phyloP scores from a whole-genome alignment of 2,113 vertebrate genomes.

The Suricata suricatta region DNA sequence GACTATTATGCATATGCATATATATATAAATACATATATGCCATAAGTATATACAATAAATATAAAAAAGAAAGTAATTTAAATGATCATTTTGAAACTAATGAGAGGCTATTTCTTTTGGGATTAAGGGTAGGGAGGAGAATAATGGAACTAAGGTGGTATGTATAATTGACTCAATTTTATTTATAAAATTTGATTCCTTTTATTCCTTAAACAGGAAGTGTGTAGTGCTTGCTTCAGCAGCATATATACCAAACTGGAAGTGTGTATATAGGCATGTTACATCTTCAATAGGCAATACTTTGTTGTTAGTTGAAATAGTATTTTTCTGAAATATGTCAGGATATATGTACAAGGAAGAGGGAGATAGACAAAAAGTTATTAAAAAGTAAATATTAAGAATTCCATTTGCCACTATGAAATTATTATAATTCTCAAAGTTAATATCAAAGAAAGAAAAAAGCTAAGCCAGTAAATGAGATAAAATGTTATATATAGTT shows the following conservation, averaged over 20 bases:
- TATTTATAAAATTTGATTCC: neutral
- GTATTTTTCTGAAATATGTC: neutral
- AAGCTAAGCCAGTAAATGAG: neutral
- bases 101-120: neutral
- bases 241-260: too few relatives aligned
- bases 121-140: neutral
- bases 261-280: neutral
- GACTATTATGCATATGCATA: neutral
- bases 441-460: neutral
- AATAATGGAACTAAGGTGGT: neutral
- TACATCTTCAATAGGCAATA: neutral
- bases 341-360: neutral
- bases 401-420: neutral
- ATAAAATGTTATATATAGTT: neutral
- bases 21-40: neutral
- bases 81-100: neutral
- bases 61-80: neutral
- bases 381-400: neutral
- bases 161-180: neutral
- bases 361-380: neutral
- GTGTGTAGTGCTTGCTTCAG: too few relatives aligned
- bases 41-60: neutral
- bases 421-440: neutral
- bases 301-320: neutral
- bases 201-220: slow-evolving; percentile 17